phyloP scores from a whole-genome alignment of 2,797 vertebrate species.

The Chaenodraco wilsoni region DNA sequence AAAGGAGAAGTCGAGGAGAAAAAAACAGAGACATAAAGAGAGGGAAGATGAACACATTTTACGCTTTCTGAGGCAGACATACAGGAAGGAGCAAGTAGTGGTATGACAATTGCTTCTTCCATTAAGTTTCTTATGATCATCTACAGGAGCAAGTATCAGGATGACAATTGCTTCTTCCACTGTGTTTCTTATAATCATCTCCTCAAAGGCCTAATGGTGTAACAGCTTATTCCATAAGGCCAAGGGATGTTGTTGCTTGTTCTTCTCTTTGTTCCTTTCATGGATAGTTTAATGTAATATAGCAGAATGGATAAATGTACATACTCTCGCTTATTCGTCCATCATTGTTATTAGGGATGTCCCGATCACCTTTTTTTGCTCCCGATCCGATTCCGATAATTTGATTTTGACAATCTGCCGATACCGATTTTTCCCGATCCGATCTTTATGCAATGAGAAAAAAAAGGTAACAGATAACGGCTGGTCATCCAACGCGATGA shows the following conservation, averaged over 20 bases:
- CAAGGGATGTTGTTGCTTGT: neutral
- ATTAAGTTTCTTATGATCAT: slow-evolving; percentile 27
- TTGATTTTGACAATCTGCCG: too few relatives aligned
- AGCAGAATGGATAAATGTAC: slow-evolving; percentile 30
- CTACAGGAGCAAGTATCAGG: slow-evolving; percentile 24
- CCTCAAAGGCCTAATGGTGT: slow-evolving; percentile 26
- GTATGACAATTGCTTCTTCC: slow-evolving; percentile 29
- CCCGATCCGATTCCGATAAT: too few relatives aligned
- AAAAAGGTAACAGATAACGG: too few relatives aligned
- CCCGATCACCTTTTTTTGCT: too few relatives aligned
- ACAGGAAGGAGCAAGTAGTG: slow-evolving; percentile 16
- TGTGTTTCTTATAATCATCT: slow-evolving; percentile 26
- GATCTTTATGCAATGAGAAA: too few relatives aligned
- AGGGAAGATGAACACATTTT: slow-evolving; percentile 65
- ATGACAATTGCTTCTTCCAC: slow-evolving; percentile 29
- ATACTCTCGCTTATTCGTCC: slow-evolving; percentile 15
- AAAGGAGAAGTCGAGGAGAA: slow-evolving; percentile 67
- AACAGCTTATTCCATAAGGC: slow-evolving; percentile 37
- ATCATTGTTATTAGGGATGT: slow-evolving; percentile 26
- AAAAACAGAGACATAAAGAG: slow-evolving; percentile 51
- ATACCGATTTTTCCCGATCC: too few relatives aligned
- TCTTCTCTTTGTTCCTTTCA: slow-evolving; percentile 15
- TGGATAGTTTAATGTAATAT: slow-evolving; percentile 21
- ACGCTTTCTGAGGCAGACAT: slow-evolving; percentile 49
- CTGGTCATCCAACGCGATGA: too few relatives aligned